Percentiles rank a stretch among this genome's conserved stretches.
Conservation (phyloP, 2,113 vertebrate genomes). For the Gobio gobio region DNA sequence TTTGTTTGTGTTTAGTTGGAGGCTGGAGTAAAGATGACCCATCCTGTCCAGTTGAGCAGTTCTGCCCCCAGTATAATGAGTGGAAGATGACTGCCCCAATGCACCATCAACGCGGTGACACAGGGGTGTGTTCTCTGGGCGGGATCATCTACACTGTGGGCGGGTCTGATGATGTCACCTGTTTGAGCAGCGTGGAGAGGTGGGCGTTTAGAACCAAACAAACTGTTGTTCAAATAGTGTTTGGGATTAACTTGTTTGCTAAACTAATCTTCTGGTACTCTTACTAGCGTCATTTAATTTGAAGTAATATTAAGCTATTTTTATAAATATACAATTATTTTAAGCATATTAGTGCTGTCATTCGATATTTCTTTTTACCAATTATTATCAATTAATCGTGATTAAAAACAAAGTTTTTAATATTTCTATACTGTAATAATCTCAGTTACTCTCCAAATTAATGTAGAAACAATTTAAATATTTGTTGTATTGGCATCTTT, state of each 20-base stretch:
- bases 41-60: conserved; percentile 59
- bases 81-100: conserved; percentile 59
- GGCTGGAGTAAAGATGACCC: conserved; percentile 56
- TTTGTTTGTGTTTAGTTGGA: conserved; percentile 54
- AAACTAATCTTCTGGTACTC: not conserved
- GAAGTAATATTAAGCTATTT: too few species aligned
- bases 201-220: conserved; percentile 26
- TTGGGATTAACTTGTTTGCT: not conserved
- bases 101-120: conserved; percentile 43
- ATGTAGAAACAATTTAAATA: too few species aligned
- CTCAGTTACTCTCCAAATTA: too few species aligned
- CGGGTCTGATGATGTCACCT: conserved; percentile 58
- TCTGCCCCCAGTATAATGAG: conserved; percentile 57
- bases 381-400: too few species aligned
- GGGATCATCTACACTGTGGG: conserved; percentile 62
- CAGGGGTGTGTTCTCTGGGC: conserved; percentile 55
- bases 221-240: not conserved
- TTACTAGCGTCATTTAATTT: too few species aligned
- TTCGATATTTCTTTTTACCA: too few species aligned
- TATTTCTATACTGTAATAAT: too few species aligned
- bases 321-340: too few species aligned
- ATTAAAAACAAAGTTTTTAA: too few species aligned
- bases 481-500: too few species aligned
- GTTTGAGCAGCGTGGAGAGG: conserved; percentile 62
- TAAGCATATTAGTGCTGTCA: too few species aligned